Evolutionary conservation across 2,888 invertebrate species (phyloP), one percentile per base, ranked within the genome.

Genomic region (Dioctria rufipes): DNA sequence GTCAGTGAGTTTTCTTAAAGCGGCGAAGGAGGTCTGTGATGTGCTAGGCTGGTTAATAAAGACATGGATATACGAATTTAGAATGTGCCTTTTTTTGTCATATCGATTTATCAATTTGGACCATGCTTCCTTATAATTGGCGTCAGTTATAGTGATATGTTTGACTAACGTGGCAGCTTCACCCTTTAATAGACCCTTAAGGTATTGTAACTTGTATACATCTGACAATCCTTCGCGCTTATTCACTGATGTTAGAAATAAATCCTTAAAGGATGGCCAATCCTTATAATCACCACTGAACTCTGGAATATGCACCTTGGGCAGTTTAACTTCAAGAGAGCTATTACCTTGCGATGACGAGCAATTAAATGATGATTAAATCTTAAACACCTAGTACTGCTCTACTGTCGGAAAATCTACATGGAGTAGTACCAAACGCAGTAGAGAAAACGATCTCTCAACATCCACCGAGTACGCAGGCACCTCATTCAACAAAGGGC

Each of bases 221-320:
- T 1, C 5, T 5, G 75, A 46, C 13, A 77, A 4, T 2, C n/a
- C 39, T 4, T 2, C 3, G 1, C 54, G 43, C 0, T 61, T 3
- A 25, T 61, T 0, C 3, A 77, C 46, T 3, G 58, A 39, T 3
- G 61, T 5, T 43, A n/a, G 3, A 25, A 77, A 46, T 4, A 61
- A 37, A 5, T 77, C 75, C n/a, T 61, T 54, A 46, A 60, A 77
- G 2, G 60, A 61, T 43, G 60, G 13, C 60, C 60, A 61, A 8
- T 77, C 75, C 5, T 40, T 43, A 42, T 77, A 77, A 77, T 61
- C 46, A 4, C 61, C 61, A 43, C 3, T 39, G 42, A 77, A 77
- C 3, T 6, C 3, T 39, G 61, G 43, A n/a, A 77, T 46, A 13
- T 40, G 60, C 3, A 42, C 13, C 11, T 42, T 37, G 4, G 73